Base-by-base conservation (phyloP, 2,797 vertebrate species). In the Hydrophis major region DNA sequence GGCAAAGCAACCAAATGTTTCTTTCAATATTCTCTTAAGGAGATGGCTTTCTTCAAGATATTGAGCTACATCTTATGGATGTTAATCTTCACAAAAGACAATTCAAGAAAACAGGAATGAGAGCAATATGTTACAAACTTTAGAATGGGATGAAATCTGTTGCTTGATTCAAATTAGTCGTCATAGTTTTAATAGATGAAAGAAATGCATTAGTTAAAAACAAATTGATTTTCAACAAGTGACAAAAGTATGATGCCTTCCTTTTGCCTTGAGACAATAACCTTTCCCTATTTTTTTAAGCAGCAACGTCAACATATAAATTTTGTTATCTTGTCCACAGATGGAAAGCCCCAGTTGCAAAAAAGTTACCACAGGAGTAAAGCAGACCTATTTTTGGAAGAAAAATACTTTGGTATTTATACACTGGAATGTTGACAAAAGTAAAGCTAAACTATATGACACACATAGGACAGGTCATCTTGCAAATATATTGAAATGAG, bases 1-100 rank as follows among this genome's bases (percentile, higher is more conserved):
- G 94, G 94, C 87, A 83, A 18, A 6, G 57, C 92, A 94, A 50
- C 37, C 91, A 92, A 89, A 14, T 91, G 93, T 32, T 92, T 93
- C 86, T 95, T 93, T 88, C 74, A 95, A 89, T 83, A 93, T 89
- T 60, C 50, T 83, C 20, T 0, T 42, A 6, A 92, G 16, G 37
- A 42, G 25, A 16, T 88, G 87, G 87, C 87, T 32, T 88, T 57
- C 16, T 50, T 32, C 55, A 88, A 32, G 47, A 78, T 18, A 78
- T 63, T 37, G 53, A 66, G 50, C 78, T 59, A 61, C 3, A 8
- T 50, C 20, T 12, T 91, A 10, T 27, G 57, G 83, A 55, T 47
- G 55, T 63, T 86, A 63, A 42, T 6, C 59, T 37, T 90, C 69
- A 10, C 11, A 37, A 89, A 4, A 50, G 47, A 55, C 53, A 50